Evolutionary conservation across 2,888 invertebrate genomes (phyloP).

Genomic region (Phengaris alcon): DNA sequence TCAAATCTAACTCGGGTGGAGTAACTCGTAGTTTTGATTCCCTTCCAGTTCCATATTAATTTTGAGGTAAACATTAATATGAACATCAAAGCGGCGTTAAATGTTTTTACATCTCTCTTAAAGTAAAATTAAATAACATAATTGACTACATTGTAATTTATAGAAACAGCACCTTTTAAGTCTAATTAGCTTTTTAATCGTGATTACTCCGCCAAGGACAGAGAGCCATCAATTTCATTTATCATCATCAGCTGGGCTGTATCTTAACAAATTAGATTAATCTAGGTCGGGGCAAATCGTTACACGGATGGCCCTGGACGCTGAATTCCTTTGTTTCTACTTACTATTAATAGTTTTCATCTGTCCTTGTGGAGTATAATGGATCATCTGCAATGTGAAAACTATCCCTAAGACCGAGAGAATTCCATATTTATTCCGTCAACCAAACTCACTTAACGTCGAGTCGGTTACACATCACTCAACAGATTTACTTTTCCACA

Average conservation of each 20-base stretch:
- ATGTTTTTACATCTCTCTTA: background rate
- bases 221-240: background rate
- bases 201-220: background rate
- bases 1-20: background rate
- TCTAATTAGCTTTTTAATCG: constrained; percentile 8
- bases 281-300: constrained; percentile 21
- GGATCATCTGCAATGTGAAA: background rate
- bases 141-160: background rate
- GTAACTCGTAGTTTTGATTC: too few relatives aligned
- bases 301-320: background rate
- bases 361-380: constrained; percentile 12
- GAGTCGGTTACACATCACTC: background rate
- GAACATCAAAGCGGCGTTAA: background rate
- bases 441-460: background rate
- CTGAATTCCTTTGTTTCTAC: constrained; percentile 15
- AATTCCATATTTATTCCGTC: constrained; percentile 31
- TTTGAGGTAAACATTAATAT: background rate
- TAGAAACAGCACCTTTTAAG: background rate
- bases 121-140: background rate
- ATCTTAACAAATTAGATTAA: constrained; percentile 22
- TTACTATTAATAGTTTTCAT: constrained; percentile 18
- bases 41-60: background rate
- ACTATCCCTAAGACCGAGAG: constrained; percentile 29
- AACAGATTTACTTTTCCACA: background rate
- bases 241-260: background rate